These are phyloP conservation scores for Lophotriccus pileatus DNA, from an alignment of 2,797 vertebrate genomes.

Conservation along the genomic window DNA sequence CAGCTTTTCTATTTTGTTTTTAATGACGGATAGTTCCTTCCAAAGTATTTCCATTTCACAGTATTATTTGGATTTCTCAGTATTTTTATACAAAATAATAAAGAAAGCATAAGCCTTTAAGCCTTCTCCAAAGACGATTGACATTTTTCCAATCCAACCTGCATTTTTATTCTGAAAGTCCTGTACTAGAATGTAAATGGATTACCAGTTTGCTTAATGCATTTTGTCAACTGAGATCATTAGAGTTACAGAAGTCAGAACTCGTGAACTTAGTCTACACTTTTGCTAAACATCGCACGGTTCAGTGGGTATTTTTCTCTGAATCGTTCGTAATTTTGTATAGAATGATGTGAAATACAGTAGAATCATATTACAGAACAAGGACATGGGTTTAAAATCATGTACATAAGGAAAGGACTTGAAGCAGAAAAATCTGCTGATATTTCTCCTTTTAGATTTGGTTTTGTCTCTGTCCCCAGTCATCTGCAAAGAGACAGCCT, in stretches of 20 bases:
- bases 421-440: not conserved
- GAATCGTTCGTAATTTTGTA: not conserved
- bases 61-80: constrained; percentile 60
- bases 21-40: not conserved
- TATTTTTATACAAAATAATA: constrained; percentile 57
- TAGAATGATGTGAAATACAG: not conserved
- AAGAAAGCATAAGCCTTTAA: constrained; percentile 69
- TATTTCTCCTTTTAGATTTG: not conserved
- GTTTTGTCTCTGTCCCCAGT: not conserved
- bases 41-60: constrained; percentile 43
- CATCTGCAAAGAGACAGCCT: not conserved
- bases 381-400: not conserved
- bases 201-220: not conserved
- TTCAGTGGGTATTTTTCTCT: not conserved
- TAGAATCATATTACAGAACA: not conserved
- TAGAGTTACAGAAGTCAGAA: not conserved
- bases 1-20: not conserved
- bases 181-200: constrained; percentile 10
- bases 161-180: constrained; percentile 24
- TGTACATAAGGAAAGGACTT: not conserved
- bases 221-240: constrained; percentile 6
- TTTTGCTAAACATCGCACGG: not conserved
- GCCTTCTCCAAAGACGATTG: constrained; percentile 48
- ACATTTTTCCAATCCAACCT: constrained; percentile 48
- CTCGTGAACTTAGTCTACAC: not conserved